Conservation (phyloP, 1,140 invertebrate genomes). For the Papilio polyxenes region DNA sequence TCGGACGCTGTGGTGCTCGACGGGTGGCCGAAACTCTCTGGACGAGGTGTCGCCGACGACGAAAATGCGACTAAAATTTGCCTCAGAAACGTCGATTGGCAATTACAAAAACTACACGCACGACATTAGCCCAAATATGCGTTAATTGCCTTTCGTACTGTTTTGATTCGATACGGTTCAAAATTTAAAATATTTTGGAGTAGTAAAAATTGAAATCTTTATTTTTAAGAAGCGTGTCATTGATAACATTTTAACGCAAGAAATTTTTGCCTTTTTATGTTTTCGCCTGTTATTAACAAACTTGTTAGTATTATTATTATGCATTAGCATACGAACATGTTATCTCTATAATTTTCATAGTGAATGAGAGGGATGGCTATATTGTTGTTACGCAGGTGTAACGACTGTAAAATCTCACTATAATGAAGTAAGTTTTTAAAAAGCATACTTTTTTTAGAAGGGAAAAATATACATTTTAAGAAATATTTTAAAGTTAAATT, state of each 20-base stretch:
- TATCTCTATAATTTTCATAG: too few relatives aligned
- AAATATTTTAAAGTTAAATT: too few relatives aligned
- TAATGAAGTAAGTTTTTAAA: too few relatives aligned
- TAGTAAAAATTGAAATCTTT: slow-evolving; percentile 4
- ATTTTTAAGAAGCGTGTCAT: neutral
- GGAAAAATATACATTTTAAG: too few relatives aligned
- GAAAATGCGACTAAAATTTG: slow-evolving; percentile 23
- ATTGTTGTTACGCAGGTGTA: too few relatives aligned
- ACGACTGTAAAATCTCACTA: too few relatives aligned
- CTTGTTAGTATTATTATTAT: too few relatives aligned
- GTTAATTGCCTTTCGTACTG: neutral
- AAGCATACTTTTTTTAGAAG: too few relatives aligned
- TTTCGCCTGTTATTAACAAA: too few relatives aligned
- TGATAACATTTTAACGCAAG: neutral
- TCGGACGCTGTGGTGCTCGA: slow-evolving; percentile 10
- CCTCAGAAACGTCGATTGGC: slow-evolving; percentile 18
- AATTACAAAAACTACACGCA: slow-evolving; percentile 15
- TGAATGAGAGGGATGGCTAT: too few relatives aligned
- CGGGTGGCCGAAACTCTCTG: slow-evolving; percentile 9
- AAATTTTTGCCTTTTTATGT: neutral
- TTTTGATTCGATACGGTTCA: neutral
- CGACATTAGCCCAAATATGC: slow-evolving; percentile 15
- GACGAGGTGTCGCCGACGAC: slow-evolving; percentile 28
- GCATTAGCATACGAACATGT: too few relatives aligned
- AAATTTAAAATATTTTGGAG: neutral